Base-by-base conservation (phyloP, 2,888 invertebrate species). In the Apotomis turbidana region DNA sequence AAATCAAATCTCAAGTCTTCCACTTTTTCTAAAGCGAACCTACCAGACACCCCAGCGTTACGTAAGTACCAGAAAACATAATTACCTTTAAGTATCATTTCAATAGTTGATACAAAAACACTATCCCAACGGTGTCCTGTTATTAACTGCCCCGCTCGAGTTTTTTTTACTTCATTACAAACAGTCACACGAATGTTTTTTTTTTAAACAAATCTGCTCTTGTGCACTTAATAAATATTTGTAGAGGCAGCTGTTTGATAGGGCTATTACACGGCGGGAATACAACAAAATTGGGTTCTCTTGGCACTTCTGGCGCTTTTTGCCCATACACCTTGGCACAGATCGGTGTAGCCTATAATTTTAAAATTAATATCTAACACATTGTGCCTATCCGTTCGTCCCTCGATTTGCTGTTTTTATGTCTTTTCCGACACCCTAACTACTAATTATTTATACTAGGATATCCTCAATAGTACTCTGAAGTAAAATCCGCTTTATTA, bases 291-390 rank as follows among this genome's bases (percentile, higher is more conserved):
- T 88, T 86, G 87, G 83, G 78, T 80, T 84, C 86, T 89, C 90
- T 91, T 90, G 90, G 87, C 91, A 92, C 92, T 92, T 90, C 90
- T 91, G 90, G 89, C 87, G 88, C 83, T 91, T 91, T 90, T 90
- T 91, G 87, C 83, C 74, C 79, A 85, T 83, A 87, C 90, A 90
- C 90, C 90, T 91, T 91, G 87, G 86, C 85, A 83, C 80, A 85
- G 80, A 81, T 79, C 79, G 76, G 77, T 81, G 82, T 81, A 87
- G 86, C 86, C 92, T 91, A 88, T 91, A 91, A 93, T 93, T 92
- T 93, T 77, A 81, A 84, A 89, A 93, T 93, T 92, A 91, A 93
- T 91, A 91, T 91, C 90, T 90, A 91, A 92, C 93, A 93, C 91
- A 91, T 91, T 92, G 90, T 89, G 90, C 83, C 90, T 90, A 89